Percentiles rank a stretch among this genome's conserved stretches.
Conservation (phyloP, 2,113 vertebrate species). For the Lampris megalopsis region DNA sequence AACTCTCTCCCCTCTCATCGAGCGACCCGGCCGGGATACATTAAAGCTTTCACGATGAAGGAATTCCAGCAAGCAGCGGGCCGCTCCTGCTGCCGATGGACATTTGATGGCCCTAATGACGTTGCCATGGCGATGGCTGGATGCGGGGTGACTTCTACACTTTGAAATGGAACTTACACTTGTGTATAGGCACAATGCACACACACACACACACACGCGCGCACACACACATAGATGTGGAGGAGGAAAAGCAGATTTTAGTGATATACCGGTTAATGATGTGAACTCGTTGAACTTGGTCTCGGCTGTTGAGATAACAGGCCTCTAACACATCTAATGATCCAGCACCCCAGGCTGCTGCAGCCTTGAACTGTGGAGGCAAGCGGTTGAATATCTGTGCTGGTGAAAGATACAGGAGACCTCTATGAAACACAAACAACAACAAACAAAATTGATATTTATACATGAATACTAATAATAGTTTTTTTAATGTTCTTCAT, state of each 20-base stretch:
- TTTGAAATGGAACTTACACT: slow-evolving; percentile 32
- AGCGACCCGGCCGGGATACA: slow-evolving; percentile 36
- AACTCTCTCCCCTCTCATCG: background rate
- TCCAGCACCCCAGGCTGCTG: background rate
- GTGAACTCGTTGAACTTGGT: slow-evolving; percentile 24
- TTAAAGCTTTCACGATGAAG: slow-evolving; percentile 32
- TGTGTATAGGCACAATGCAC: slow-evolving; percentile 4
- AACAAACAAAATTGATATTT: too few species aligned
- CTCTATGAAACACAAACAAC: too few species aligned
- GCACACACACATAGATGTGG: slow-evolving; percentile 20
- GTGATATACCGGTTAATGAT: slow-evolving; percentile 23
- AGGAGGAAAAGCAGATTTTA: background rate
- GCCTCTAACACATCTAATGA: slow-evolving; percentile 11
- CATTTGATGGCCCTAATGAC: slow-evolving; percentile 14
- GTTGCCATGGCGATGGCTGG: slow-evolving; percentile 37
- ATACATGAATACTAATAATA: too few species aligned
- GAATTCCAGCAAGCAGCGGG: slow-evolving; percentile 18
- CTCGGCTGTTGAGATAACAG: slow-evolving; percentile 52
- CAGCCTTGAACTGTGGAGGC: background rate
- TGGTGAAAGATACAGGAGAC: background rate
- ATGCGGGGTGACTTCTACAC: slow-evolving; percentile 33
- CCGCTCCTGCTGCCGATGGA: background rate
- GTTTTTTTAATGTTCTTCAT: too few species aligned
- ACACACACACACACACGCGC: slow-evolving; percentile 18
- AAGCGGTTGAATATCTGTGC: slow-evolving; percentile 10